phyloP scores from a whole-genome alignment of 2,888 invertebrate genomes.

The Diadegma fenestrale region DNA sequence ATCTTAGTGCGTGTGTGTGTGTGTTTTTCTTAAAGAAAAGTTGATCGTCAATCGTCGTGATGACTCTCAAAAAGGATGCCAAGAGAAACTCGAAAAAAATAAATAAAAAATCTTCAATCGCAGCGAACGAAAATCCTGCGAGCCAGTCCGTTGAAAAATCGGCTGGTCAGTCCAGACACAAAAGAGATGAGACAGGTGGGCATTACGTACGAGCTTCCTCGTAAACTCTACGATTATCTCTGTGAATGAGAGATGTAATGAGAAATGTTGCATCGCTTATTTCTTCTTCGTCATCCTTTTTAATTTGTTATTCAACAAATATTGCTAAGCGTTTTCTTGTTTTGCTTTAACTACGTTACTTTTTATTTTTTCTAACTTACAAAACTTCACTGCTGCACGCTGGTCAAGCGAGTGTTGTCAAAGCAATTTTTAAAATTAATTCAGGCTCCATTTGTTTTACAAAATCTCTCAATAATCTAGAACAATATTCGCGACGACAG shows the following conservation, averaged over 20 bases:
- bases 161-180: slow-evolving; percentile 57
- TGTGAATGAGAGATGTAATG: neutral
- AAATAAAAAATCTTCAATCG: slow-evolving; percentile 68
- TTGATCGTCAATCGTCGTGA: slow-evolving; percentile 57
- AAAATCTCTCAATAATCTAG: neutral
- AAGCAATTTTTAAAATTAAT: neutral
- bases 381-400: neutral
- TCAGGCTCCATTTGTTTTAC: neutral
- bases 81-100: slow-evolving; percentile 73
- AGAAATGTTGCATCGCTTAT: neutral
- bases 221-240: neutral
- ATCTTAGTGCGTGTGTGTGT: too few relatives aligned
- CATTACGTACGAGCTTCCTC: neutral
- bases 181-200: slow-evolving; percentile 73
- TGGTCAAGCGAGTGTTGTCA: neutral
- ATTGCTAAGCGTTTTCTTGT: neutral
- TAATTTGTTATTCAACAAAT: slow-evolving; percentile 6
- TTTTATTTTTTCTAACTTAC: neutral
- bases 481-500: neutral
- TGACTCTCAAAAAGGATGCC: slow-evolving; percentile 77
- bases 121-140: slow-evolving; percentile 40
- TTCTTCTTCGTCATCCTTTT: neutral
- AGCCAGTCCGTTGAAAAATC: slow-evolving; percentile 67
- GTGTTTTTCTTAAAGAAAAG: neutral
- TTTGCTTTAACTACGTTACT: neutral